Evolutionary conservation across 1,140 invertebrate genomes (phyloP).

Genomic region (Bacillus rossius): DNA sequence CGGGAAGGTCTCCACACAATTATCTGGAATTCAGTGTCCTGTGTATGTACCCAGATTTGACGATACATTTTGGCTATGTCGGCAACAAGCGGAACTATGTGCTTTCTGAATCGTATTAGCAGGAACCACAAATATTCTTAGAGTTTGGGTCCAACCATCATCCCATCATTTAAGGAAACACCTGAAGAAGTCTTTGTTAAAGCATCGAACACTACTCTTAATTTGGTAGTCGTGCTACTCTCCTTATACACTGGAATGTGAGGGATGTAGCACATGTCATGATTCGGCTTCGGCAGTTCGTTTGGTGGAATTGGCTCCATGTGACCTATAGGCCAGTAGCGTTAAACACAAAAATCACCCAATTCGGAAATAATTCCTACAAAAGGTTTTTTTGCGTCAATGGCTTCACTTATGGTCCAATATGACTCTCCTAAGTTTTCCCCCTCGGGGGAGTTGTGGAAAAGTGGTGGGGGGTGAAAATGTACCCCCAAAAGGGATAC

Average conservation of each 20-base stretch:
- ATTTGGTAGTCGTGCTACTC: conserved; percentile 15
- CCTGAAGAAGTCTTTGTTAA: conserved; percentile 13
- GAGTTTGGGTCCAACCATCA: conserved; percentile 13
- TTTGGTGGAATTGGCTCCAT: too few relatives aligned
- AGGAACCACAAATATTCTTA: conserved; percentile 13
- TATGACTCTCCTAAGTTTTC: too few relatives aligned
- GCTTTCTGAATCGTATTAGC: conserved; percentile 13
- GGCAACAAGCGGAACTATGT: conserved; percentile 10
- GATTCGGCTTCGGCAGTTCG: too few relatives aligned
- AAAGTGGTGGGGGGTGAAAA: too few relatives aligned
- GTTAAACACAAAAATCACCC: too few relatives aligned
- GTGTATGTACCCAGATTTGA: not conserved
- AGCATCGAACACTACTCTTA: conserved; percentile 22
- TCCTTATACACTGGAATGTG: conserved; percentile 20
- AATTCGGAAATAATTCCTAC: too few relatives aligned
- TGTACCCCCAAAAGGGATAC: too few relatives aligned
- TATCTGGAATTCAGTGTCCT: not conserved
- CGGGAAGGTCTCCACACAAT: conserved; percentile 25
- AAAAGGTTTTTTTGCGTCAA: too few relatives aligned
- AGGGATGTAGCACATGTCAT: conserved; percentile 1
- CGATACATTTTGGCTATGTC: conserved; percentile 24
- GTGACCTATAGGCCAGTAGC: too few relatives aligned
- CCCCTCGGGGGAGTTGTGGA: too few relatives aligned
- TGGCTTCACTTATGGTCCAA: too few relatives aligned
- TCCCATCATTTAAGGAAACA: conserved; percentile 18